Percentiles rank a stretch among this genome's conserved stretches.
Evolutionary conservation across 64 coral and sea anemone genomes (phyloP).

Genomic region (Stichodactyla helianthus): DNA sequence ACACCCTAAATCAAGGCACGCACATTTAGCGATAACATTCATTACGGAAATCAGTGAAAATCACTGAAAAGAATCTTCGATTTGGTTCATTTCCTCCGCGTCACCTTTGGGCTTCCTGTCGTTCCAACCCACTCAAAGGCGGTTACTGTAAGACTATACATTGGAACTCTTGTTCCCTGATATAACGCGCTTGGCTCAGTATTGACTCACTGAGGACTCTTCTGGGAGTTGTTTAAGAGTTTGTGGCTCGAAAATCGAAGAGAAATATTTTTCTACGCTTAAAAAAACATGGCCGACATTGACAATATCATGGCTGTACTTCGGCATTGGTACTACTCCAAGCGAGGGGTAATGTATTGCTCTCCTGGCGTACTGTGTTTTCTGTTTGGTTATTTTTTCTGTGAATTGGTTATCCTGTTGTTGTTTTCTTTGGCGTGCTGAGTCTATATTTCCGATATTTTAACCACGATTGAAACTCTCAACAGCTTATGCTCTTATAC

Average conservation of each 20-base stretch:
- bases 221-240: conserved; percentile 6
- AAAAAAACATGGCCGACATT: background rate
- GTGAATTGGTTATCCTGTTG: background rate
- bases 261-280: background rate
- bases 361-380: background rate
- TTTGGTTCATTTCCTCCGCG: background rate
- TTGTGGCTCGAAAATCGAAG: background rate
- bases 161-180: background rate
- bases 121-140: conserved; percentile 1
- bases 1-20: background rate
- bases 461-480: background rate
- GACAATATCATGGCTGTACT: conserved; percentile 17
- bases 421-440: background rate
- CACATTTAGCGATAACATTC: background rate
- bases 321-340: background rate
- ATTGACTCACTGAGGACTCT: background rate
- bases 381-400: background rate
- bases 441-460: background rate
- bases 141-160: background rate
- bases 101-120: background rate
- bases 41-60: background rate
- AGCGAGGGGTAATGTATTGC: background rate
- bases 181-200: background rate
- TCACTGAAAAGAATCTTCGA: background rate
- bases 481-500: background rate